Evolutionary conservation across 1,140 invertebrate genomes (phyloP), one percentile per base, ranked within the genome.

Genomic region (Drosophila melanica): DNA sequence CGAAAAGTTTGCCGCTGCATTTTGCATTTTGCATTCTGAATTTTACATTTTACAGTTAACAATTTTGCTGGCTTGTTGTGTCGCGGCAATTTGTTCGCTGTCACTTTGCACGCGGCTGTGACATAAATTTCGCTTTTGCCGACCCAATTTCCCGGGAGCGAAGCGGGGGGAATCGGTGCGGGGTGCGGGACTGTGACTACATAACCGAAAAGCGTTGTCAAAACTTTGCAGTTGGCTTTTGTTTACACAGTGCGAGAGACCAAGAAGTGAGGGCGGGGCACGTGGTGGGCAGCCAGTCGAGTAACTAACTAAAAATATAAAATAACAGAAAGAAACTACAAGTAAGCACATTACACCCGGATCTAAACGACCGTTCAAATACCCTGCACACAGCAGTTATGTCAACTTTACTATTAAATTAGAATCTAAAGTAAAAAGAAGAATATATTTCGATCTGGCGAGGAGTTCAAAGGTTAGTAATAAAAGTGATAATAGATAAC

Each of bases 191-290:
- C n/a, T 18, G 18, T 4, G 27, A 70, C 72, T 77, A 58, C 76
- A 84, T 60, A 75, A 57, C 81, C 80, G 67, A 84, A 75, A 69
- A 84, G 81, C 71, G 81, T 86, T 86, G 81, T 86, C 81, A 87
- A 86, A 86, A 86, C 82, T 86, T 86, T 87, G 79, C 79, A 82
- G 79, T 89, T 87, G 79, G 84, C 82, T 87, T 87, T 89, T 89
- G 87, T 87, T 87, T 87, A 89, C 84, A 79, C 54, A 75, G 53
- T 35, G 51, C 30, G 12, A 20, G 45, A 23, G 50, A 35, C 30
- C 14, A 44, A 33, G 12, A 51, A 23, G 48, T n/a, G n/a, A 37
- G 7, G 30, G 44, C 16, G 44, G 16, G 35, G 58, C 39, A 42
- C 53, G 44, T 59, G 70, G 50, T 10, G 27, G 27, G 14, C 53